These are phyloP conservation scores for Dicyrtomina minuta DNA, from an alignment of 2,888 invertebrate genomes.

Conservation along the genomic window DNA sequence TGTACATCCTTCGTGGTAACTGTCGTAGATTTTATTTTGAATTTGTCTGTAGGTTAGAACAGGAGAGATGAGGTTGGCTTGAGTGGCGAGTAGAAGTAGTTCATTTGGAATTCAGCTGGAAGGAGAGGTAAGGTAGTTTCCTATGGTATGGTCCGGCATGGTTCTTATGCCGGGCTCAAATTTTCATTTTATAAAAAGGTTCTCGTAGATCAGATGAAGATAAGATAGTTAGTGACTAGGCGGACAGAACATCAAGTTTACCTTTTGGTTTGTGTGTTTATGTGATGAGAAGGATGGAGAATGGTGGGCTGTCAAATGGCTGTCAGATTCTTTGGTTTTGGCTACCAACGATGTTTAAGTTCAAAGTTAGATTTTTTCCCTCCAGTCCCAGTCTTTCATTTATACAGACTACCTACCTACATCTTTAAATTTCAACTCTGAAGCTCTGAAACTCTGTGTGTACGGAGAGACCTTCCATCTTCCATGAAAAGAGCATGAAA, in stretches of 20 bases:
- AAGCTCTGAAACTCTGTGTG: too few species aligned
- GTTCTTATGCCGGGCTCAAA: too few species aligned
- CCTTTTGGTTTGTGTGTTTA: constrained; percentile 16
- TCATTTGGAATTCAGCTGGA: constrained; percentile 11
- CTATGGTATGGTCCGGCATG: neutral
- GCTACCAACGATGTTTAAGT: neutral
- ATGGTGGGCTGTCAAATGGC: constrained; percentile 25
- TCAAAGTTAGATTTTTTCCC: neutral
- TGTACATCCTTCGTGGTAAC: too few species aligned
- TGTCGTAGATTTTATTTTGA: too few species aligned
- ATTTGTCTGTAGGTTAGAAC: too few species aligned
- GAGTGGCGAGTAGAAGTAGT: neutral
- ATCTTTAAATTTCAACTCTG: too few species aligned
- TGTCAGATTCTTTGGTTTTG: constrained; percentile 14
- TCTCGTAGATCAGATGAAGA: constrained; percentile 18
- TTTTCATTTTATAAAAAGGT: constrained; percentile 2
- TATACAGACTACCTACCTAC: neutral
- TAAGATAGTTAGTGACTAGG: constrained; percentile 27
- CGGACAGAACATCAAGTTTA: constrained; percentile 20
- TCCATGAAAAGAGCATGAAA: neutral
- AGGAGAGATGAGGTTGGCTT: neutral
- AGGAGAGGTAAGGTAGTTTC: neutral
- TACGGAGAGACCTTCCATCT: too few species aligned
- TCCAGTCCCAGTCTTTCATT: too few species aligned
- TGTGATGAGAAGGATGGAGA: constrained; percentile 26